phyloP scores from a whole-genome alignment of 1,140 invertebrate genomes.

The Diorhabda sublineata region DNA sequence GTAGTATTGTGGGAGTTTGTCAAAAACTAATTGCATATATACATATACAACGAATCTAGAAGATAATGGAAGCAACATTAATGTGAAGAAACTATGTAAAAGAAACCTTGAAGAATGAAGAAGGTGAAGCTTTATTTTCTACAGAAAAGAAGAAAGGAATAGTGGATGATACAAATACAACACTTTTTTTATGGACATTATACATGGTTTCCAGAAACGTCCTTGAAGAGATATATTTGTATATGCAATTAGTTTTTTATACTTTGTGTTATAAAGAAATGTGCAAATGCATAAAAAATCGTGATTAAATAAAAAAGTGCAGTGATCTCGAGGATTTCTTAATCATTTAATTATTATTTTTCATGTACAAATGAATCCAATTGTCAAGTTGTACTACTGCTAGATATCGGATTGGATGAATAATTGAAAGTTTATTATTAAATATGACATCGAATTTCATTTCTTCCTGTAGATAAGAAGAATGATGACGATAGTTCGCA shows the following conservation, averaged over 20 bases:
- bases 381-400: constrained; percentile 13
- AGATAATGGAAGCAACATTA: too few relatives aligned
- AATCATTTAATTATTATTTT: constrained; percentile 18
- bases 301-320: constrained; percentile 13
- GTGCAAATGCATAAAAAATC: not conserved
- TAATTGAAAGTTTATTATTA: constrained; percentile 11
- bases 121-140: too few relatives aligned
- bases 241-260: constrained; percentile 23
- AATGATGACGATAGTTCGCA: constrained; percentile 12
- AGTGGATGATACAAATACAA: too few relatives aligned
- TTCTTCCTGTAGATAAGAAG: constrained; percentile 39
- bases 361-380: constrained; percentile 14
- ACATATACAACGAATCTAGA: constrained; percentile 3
- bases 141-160: too few relatives aligned
- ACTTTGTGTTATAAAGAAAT: not conserved
- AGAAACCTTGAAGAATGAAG: too few relatives aligned
- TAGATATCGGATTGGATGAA: constrained; percentile 20
- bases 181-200: too few relatives aligned
- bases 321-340: constrained; percentile 19
- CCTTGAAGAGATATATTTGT: not conserved
- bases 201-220: too few relatives aligned
- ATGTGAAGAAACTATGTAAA: too few relatives aligned
- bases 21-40: constrained; percentile 21
- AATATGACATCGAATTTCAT: constrained; percentile 35
- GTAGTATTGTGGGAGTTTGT: not conserved